Conservation (phyloP, 2,797 vertebrate genomes). For the Bradypodion ventrale region DNA sequence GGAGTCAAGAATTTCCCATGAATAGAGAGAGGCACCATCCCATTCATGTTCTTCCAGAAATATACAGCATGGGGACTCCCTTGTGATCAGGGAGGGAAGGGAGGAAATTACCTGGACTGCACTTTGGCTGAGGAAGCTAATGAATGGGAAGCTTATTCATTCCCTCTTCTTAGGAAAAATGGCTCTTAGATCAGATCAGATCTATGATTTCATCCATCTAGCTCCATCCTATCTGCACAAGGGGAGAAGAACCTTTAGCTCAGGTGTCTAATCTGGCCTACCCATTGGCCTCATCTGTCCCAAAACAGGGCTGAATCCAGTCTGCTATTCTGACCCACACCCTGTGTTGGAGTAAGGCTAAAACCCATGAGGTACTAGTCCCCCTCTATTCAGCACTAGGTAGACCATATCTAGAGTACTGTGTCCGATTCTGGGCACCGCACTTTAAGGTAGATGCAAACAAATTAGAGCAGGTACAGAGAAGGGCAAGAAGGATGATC, state of each 20-base stretch:
- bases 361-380: no score
- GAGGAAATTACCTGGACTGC: background rate
- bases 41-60: conserved; percentile 13
- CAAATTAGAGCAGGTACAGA: no score
- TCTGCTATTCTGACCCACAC: no score
- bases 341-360: no score
- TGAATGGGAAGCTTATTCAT: background rate
- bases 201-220: background rate
- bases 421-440: no score
- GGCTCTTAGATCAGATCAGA: no score
- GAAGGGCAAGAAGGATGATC: no score
- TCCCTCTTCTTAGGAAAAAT: background rate
- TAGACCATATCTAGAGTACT: no score
- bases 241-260: background rate
- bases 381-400: no score
- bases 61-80: background rate
- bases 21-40: background rate
- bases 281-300: background rate
- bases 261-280: background rate
- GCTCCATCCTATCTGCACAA: background rate
- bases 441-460: no score
- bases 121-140: background rate
- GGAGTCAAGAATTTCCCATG: conserved; percentile 2
- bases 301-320: no score
- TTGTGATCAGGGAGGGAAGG: background rate